A percentile compares a stretch with the other conserved stretches of the same genome.
Evolutionary conservation across 1,140 invertebrate species (phyloP).

Genomic region (Cepaea nemoralis): DNA sequence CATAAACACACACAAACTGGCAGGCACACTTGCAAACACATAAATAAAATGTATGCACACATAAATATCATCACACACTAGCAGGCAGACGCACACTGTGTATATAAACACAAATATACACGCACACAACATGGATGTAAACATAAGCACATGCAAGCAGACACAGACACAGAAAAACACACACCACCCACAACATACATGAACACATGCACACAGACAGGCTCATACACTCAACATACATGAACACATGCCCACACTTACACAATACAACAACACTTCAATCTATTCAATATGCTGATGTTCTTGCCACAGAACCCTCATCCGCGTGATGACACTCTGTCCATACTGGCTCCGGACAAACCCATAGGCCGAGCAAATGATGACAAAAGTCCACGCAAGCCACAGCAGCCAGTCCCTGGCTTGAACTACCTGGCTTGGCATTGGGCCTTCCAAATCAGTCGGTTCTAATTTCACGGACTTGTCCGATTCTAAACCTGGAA

Average conservation of each 20-base stretch:
- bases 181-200: too few species aligned
- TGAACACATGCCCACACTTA: not conserved
- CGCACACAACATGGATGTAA: too few species aligned
- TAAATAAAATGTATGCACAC: too few species aligned
- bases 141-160: too few species aligned
- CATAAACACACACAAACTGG: too few species aligned
- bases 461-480: constrained; percentile 81
- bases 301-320: constrained; percentile 90
- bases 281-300: constrained; percentile 78
- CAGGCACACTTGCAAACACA: too few species aligned
- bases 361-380: constrained; percentile 82
- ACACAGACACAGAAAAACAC: too few species aligned
- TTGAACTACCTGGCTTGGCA: constrained; percentile 80
- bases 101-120: too few species aligned
- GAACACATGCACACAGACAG: too few species aligned
- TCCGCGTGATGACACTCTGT: constrained; percentile 84
- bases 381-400: constrained; percentile 88
- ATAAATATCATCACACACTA: too few species aligned
- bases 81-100: too few species aligned
- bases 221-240: too few species aligned
- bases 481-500: constrained; percentile 77
- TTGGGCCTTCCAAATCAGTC: constrained; percentile 84
- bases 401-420: constrained; percentile 87
- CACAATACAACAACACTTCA: not conserved
- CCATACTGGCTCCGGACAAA: constrained; percentile 85